These are phyloP conservation scores for Siniperca obscura DNA, from an alignment of 2,797 vertebrate genomes.

Conservation along the genomic window DNA sequence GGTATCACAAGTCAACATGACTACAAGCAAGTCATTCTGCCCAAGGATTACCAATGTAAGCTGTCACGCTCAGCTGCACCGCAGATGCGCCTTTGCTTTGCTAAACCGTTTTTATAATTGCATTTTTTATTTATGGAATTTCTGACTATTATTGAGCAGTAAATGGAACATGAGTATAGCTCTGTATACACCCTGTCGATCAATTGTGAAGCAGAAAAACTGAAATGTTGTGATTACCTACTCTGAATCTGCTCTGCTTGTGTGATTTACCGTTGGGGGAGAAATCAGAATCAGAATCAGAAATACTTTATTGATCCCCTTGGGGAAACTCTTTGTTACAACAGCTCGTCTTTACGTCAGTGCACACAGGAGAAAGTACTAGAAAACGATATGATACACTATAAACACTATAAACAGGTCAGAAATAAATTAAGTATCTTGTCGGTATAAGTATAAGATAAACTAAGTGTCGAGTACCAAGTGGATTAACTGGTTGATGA, in stretches of 20 bases:
- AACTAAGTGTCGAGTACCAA: too few relatives aligned
- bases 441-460: too few relatives aligned
- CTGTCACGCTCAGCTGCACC: slow-evolving; percentile 70
- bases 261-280: slow-evolving; percentile 33
- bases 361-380: too few relatives aligned
- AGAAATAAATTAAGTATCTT: too few relatives aligned
- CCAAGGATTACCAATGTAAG: slow-evolving; percentile 79
- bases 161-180: slow-evolving; percentile 41
- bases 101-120: slow-evolving; percentile 79
- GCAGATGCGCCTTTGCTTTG: slow-evolving; percentile 68
- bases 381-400: too few relatives aligned
- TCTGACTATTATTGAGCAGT: slow-evolving; percentile 36
- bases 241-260: slow-evolving; percentile 19
- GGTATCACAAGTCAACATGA: slow-evolving; percentile 72
- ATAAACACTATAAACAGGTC: too few relatives aligned
- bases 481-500: too few relatives aligned
- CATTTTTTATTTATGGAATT: slow-evolving; percentile 70
- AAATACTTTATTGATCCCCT: too few relatives aligned
- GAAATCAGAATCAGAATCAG: too few relatives aligned
- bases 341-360: too few relatives aligned
- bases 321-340: too few relatives aligned
- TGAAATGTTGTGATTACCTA: slow-evolving; percentile 30
- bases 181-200: slow-evolving; percentile 10
- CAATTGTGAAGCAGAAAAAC: slow-evolving; percentile 22
- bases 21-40: slow-evolving; percentile 66